These are phyloP conservation scores for Aphis craccivora DNA, from an alignment of 1,140 invertebrate species.

Conservation along the genomic window DNA sequence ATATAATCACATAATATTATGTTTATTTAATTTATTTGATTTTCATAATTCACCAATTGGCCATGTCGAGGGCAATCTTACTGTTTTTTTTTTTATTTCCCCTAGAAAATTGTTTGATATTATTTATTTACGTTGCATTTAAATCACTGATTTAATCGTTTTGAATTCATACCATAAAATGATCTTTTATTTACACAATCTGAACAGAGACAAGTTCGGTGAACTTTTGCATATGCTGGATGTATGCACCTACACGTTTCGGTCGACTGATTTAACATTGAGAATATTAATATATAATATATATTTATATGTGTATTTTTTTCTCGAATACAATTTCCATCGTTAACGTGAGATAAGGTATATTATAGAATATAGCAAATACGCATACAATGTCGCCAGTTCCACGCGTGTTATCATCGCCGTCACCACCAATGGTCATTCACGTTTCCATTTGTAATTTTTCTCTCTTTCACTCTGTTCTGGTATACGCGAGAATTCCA, in stretches of 20 bases:
- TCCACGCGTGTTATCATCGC: conserved; percentile 35
- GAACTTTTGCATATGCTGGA: conserved; percentile 16
- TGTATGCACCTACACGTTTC: neutral
- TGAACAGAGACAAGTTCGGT: conserved; percentile 6
- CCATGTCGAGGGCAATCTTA: neutral
- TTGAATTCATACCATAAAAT: neutral
- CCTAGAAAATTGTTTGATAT: neutral
- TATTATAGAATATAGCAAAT: neutral
- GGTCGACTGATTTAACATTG: conserved; percentile 40
- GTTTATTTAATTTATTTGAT: neutral
- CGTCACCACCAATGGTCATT: conserved; percentile 14
- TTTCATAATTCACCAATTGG: neutral
- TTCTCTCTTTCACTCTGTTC: conserved; percentile 23
- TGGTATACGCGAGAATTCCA: neutral
- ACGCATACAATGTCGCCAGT: neutral
- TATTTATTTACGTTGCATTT: neutral
- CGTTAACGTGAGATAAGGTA: conserved; percentile 29
- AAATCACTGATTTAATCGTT: conserved; percentile 5
- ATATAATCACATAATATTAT: neutral
- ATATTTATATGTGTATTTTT: neutral
- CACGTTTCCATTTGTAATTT: conserved; percentile 51
- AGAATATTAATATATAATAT: conserved; percentile 28
- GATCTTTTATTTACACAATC: neutral
- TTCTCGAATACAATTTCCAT: conserved; percentile 29
- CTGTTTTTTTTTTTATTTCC: neutral